A percentile compares a stretch with the other conserved stretches of the same genome.
Evolutionary conservation across 2,797 vertebrate species (phyloP).

Genomic region (Sciurus vulgaris): DNA sequence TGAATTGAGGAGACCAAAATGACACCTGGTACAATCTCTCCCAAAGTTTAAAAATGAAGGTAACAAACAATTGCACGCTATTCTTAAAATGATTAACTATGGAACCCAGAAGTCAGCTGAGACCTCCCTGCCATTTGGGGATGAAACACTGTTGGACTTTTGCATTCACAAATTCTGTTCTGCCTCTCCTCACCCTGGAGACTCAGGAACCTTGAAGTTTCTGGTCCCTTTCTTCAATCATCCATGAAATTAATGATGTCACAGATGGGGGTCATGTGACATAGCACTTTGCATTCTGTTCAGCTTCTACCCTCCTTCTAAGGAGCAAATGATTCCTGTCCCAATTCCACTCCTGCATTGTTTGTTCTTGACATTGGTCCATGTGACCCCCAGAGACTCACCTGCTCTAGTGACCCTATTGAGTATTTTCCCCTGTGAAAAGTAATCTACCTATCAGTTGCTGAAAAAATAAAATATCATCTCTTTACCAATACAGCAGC

Average conservation of each 20-base stretch:
- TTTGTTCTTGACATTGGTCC: not conserved
- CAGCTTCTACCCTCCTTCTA: not conserved
- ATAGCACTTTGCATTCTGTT: not conserved
- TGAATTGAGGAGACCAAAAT: slow-evolving; percentile 2
- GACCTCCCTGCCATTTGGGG: not conserved
- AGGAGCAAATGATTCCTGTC: not conserved
- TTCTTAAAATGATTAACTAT: not conserved
- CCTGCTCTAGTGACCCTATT: not conserved
- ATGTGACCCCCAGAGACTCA: not conserved
- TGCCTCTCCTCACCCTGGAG: not conserved
- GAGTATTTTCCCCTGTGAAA: not conserved
- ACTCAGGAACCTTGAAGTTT: not conserved
- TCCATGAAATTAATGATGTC: not conserved
- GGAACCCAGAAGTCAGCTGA: not conserved
- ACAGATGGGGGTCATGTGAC: not conserved
- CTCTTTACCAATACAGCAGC: not conserved
- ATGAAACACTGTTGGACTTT: not conserved
- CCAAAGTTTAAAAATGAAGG: not conserved
- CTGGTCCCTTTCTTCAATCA: not conserved
- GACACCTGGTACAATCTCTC: not conserved
- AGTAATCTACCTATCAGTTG: not conserved
- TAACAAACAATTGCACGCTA: not conserved
- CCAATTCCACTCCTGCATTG: too few species aligned
- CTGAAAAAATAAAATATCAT: not conserved
- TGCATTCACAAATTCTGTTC: not conserved